Evolutionary conservation across 1,140 invertebrate species (phyloP).

Genomic region (Brachionus asplanchnoidis): DNA sequence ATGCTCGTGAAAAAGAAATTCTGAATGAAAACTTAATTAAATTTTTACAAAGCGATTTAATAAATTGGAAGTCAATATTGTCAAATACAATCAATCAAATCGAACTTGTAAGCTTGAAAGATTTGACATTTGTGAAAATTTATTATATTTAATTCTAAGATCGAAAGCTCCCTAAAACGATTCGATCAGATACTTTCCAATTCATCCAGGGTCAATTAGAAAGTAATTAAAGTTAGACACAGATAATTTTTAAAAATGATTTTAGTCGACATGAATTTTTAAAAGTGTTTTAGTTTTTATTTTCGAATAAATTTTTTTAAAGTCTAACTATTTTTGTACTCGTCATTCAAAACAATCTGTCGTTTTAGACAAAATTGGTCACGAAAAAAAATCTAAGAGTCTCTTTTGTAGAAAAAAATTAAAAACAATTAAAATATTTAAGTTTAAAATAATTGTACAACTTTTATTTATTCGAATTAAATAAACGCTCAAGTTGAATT

Average conservation of each 20-base stretch:
- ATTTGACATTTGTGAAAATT: background rate
- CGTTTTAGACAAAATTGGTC: background rate
- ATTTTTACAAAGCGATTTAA: slow-evolving; percentile 24
- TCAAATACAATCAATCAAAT: slow-evolving; percentile 32
- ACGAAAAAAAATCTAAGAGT: background rate
- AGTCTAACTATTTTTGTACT: background rate
- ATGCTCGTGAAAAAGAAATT: background rate
- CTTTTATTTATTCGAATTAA: background rate
- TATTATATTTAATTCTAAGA: background rate
- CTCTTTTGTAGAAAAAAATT: background rate
- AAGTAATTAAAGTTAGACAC: background rate
- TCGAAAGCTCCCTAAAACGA: slow-evolving; percentile 10
- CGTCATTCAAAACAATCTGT: background rate
- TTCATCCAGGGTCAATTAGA: background rate
- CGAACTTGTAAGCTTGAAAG: background rate
- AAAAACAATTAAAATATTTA: background rate
- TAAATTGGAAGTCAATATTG: slow-evolving; percentile 19
- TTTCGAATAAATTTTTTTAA: background rate
- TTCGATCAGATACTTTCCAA: slow-evolving; percentile 11
- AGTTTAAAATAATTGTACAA: background rate
- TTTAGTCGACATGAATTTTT: background rate
- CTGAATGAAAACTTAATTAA: background rate
- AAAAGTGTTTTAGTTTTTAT: background rate
- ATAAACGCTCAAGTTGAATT: background rate
- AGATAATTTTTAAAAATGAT: background rate